Evolutionary conservation across 2,797 vertebrate species (phyloP).

Genomic region (Hypotaenidia okinawae): DNA sequence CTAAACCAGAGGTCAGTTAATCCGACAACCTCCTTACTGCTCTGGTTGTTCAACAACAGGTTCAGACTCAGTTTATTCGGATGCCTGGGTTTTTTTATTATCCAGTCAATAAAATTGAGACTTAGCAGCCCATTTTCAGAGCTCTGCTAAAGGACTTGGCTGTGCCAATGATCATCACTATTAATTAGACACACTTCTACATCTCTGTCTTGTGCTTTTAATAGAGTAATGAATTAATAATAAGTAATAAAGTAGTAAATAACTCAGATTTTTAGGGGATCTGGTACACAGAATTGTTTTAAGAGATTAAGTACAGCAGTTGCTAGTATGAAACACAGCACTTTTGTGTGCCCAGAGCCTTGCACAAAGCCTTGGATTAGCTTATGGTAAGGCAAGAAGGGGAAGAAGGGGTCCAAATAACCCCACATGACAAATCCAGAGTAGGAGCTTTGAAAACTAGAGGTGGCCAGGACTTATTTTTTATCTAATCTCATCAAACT

Average conservation of each 20-base stretch:
- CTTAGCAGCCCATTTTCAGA: not conserved
- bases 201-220: not conserved
- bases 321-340: not conserved
- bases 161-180: not conserved
- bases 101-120: not conserved
- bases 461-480: not conserved
- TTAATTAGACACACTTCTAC: not conserved
- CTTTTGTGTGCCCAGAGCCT: not conserved
- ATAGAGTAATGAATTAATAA: not conserved
- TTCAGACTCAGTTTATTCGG: not conserved
- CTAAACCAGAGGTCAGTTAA: not conserved
- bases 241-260: not conserved
- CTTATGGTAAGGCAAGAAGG: not conserved
- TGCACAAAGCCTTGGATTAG: not conserved
- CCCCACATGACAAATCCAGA: not conserved
- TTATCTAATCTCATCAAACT: not conserved
- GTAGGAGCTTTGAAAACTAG: not conserved
- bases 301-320: not conserved
- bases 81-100: not conserved
- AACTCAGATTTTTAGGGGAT: not conserved
- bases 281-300: not conserved
- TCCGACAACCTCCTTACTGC: not conserved
- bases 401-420: not conserved
- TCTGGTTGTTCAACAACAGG: not conserved
- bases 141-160: not conserved